Percentiles rank a stretch among this genome's conserved stretches.
These are phyloP conservation scores for Cotesia congregata DNA, from an alignment of 2,888 invertebrate genomes.

Conservation along the genomic window DNA sequence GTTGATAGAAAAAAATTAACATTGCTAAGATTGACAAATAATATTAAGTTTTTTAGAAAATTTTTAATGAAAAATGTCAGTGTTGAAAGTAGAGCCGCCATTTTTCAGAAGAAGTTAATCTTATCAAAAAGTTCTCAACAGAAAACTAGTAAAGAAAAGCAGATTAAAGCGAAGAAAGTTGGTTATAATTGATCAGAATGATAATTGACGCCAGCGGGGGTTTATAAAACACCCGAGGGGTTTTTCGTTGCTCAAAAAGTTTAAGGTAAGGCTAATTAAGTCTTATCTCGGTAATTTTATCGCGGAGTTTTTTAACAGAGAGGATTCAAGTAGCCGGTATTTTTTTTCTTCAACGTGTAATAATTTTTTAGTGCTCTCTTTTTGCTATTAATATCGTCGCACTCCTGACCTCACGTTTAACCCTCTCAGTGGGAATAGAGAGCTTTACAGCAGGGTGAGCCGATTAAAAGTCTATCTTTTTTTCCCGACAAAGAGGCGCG, in stretches of 20 bases:
- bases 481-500: constrained; percentile 1
- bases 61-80: not conserved
- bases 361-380: not conserved
- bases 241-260: not conserved
- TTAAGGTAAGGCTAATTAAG: not conserved
- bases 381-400: not conserved
- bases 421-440: not conserved
- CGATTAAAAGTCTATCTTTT: constrained; percentile 26
- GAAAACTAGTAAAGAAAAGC: not conserved
- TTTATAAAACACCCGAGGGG: not conserved
- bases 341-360: not conserved
- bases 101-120: not conserved
- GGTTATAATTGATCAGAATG: not conserved
- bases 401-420: not conserved
- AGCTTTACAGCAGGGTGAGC: constrained; percentile 20
- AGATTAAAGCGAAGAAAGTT: not conserved
- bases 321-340: not conserved
- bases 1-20: too few relatives aligned
- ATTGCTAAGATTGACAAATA: too few relatives aligned
- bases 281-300: not conserved
- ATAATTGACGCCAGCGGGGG: not conserved
- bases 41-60: not conserved
- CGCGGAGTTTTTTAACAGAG: not conserved
- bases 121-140: not conserved
- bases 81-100: not conserved